phyloP scores from a whole-genome alignment of 2,888 invertebrate genomes.

The Tineola bisselliella region DNA sequence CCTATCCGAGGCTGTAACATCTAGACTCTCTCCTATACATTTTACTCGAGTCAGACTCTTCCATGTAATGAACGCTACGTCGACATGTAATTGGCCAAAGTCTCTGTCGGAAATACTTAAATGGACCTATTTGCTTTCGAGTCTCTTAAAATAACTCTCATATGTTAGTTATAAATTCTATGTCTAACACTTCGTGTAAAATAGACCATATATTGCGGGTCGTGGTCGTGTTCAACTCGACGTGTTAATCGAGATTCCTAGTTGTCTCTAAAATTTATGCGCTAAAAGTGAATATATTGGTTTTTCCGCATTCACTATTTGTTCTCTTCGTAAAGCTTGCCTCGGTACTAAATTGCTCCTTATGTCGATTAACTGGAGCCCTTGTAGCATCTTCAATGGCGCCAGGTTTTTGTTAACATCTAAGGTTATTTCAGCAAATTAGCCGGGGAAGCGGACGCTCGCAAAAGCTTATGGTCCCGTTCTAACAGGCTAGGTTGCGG shows the following conservation, averaged over 20 bases:
- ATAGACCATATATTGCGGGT: conserved; percentile 10
- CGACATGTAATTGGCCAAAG: conserved; percentile 43
- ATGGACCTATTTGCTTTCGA: conserved; percentile 29
- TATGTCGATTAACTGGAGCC: not conserved
- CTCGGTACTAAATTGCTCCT: not conserved
- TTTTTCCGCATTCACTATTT: conserved; percentile 3
- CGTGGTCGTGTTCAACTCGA: conserved; percentile 8
- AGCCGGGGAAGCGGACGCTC: conserved; percentile 25
- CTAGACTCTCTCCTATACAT: conserved; percentile 30
- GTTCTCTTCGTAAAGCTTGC: not conserved
- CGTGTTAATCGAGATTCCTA: conserved; percentile 12
- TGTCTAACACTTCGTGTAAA: conserved; percentile 9
- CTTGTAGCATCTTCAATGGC: conserved; percentile 12
- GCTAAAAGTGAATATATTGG: conserved; percentile 2
- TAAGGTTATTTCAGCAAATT: conserved; percentile 23
- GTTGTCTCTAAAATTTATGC: conserved; percentile 12
- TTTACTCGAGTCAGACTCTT: conserved; percentile 31
- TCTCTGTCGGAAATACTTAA: conserved; percentile 32
- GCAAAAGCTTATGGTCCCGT: conserved; percentile 32
- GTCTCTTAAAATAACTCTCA: conserved; percentile 5
- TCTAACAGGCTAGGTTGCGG: conserved; percentile 41
- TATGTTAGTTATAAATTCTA: conserved; percentile 8
- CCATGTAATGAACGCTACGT: conserved; percentile 50
- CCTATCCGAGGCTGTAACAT: conserved; percentile 39
- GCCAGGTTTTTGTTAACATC: conserved; percentile 13